Conservation (phyloP, 2,113 vertebrate genomes). For the Sprattus sprattus region DNA sequence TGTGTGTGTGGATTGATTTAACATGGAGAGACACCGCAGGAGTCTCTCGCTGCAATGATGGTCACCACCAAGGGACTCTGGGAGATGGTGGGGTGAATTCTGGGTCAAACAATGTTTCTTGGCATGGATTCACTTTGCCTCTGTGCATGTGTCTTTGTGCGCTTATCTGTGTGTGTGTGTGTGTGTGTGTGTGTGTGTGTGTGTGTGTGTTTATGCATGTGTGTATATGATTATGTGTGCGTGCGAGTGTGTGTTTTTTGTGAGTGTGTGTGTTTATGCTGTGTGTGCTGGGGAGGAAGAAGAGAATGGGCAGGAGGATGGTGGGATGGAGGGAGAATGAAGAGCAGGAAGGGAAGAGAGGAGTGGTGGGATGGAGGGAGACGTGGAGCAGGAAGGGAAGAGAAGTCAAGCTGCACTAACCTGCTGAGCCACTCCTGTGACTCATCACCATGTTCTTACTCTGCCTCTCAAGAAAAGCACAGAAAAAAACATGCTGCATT, state of each 20-base stretch:
- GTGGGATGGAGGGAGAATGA: background rate
- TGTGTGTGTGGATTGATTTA: conserved; percentile 3
- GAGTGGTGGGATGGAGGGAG: background rate
- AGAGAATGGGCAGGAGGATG: background rate
- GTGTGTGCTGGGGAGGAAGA: background rate
- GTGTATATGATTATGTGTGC: background rate
- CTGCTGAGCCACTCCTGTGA: background rate
- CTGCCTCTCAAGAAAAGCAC: background rate
- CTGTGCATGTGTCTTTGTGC: background rate
- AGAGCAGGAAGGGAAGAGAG: background rate
- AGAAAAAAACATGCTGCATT: background rate
- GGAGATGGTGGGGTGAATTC: conserved; percentile 14
- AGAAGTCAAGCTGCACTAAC: background rate
- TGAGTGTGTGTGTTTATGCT: background rate
- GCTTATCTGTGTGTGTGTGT: background rate
- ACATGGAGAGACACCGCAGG: conserved; percentile 16
- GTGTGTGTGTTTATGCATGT: background rate
- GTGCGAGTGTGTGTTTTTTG: background rate
- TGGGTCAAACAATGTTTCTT: conserved; percentile 27
- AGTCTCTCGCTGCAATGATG: background rate
- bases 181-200: background rate
- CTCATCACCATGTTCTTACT: background rate
- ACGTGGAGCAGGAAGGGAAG: background rate
- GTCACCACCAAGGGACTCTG: background rate
- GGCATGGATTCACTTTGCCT: background rate